Conservation (phyloP, 1,140 invertebrate genomes). For the Bathynomus jamesi region DNA sequence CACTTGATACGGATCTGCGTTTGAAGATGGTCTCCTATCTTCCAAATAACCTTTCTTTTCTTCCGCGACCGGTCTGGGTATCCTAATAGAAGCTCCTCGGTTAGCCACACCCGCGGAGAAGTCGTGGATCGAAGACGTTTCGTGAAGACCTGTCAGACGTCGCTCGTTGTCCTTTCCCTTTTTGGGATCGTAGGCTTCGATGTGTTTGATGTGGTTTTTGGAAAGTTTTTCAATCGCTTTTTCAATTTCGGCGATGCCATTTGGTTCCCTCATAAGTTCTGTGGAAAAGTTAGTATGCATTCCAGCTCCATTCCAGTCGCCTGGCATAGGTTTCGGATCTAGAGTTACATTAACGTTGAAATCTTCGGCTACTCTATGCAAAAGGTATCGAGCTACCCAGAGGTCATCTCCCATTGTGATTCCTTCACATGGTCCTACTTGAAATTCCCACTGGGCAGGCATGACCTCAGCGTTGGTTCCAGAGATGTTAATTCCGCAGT, state of each 20-base stretch:
- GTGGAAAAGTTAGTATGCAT: conserved; percentile 81
- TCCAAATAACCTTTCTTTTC: conserved; percentile 87
- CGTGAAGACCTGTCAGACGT: conserved; percentile 70
- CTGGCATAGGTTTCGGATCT: conserved; percentile 75
- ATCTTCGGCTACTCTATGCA: conserved; percentile 81
- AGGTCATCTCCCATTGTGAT: conserved; percentile 79
- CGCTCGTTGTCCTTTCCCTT: conserved; percentile 74
- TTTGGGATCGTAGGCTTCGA: conserved; percentile 79
- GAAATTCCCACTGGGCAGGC: conserved; percentile 51
- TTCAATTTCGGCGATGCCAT: conserved; percentile 54
- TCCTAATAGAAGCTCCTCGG: conserved; percentile 52
- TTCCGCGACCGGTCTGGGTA: conserved; percentile 74
- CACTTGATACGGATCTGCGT: conserved; percentile 84
- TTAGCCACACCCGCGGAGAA: conserved; percentile 61
- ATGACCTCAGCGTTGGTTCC: conserved; percentile 93
- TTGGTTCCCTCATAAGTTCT: conserved; percentile 42
- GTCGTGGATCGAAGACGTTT: conserved; percentile 75
- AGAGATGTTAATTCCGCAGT: conserved; percentile 77
- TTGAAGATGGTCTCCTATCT: conserved; percentile 85
- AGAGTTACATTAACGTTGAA: conserved; percentile 78
- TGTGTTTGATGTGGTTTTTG: conserved; percentile 75
- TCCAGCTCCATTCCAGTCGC: conserved; percentile 87
- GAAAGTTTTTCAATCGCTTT: conserved; percentile 72
- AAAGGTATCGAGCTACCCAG: conserved; percentile 79
- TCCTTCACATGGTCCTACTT: conserved; percentile 68